Percentiles rank a stretch among this genome's conserved stretches.
Conservation (phyloP, 2,113 vertebrate genomes). For the Hypanus sabinus region DNA sequence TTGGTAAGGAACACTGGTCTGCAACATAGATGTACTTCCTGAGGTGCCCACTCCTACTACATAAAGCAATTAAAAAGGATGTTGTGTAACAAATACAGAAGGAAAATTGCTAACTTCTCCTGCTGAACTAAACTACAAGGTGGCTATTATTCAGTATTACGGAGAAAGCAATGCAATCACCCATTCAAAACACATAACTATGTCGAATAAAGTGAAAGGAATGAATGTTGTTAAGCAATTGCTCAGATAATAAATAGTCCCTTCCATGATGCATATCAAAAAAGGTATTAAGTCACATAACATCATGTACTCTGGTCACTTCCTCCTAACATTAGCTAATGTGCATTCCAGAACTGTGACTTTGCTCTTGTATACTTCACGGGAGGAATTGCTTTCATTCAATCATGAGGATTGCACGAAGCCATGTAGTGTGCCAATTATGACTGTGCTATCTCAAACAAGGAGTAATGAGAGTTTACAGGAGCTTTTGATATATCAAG, state of each 20-base stretch:
- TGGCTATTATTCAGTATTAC: background rate
- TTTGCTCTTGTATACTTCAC: background rate
- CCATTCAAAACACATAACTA: no score
- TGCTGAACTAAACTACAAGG: background rate
- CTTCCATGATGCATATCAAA: background rate
- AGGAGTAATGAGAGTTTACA: background rate
- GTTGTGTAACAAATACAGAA: background rate
- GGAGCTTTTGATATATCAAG: background rate
- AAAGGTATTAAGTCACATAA: constrained; percentile 10
- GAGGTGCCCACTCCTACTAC: background rate
- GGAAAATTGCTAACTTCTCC: background rate
- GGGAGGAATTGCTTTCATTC: background rate
- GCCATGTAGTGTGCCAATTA: background rate
- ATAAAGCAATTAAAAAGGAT: background rate
- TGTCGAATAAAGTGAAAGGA: no score
- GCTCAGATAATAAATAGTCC: background rate
- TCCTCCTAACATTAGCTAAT: background rate
- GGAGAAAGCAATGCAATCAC: background rate
- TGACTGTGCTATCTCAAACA: background rate
- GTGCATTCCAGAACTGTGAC: constrained; percentile 10
- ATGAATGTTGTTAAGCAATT: background rate
- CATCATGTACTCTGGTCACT: background rate
- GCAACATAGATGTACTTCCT: background rate
- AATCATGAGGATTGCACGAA: background rate
- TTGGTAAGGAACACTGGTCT: background rate